A percentile compares a stretch with the other conserved stretches of the same genome.
phyloP scores from a whole-genome alignment of 2,888 invertebrate species.

The Watsonalla cultraria region DNA sequence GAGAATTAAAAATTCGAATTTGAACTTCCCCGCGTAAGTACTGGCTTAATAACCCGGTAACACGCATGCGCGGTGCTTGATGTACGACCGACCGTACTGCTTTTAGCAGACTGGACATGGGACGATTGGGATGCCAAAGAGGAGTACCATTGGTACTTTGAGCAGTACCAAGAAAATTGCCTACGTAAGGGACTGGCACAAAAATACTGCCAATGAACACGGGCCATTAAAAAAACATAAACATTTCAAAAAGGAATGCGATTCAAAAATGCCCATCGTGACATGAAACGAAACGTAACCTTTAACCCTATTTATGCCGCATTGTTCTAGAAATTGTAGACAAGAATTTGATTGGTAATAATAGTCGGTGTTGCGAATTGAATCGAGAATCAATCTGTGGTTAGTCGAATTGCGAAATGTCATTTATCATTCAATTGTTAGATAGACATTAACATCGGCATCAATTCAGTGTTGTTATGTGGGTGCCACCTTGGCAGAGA shows the following conservation, averaged over 20 bases:
- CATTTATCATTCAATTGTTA: constrained; percentile 68
- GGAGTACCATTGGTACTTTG: constrained; percentile 36
- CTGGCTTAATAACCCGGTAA: constrained; percentile 18
- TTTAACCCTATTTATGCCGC: not conserved
- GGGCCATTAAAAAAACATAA: not conserved
- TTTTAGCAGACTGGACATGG: constrained; percentile 61
- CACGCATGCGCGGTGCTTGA: constrained; percentile 41
- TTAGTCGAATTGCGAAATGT: constrained; percentile 47
- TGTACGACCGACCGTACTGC: constrained; percentile 55
- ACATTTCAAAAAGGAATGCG: not conserved
- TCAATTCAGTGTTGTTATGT: constrained; percentile 49
- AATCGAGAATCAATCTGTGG: constrained; percentile 40
- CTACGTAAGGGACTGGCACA: constrained; percentile 20
- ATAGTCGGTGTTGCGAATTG: constrained; percentile 43
- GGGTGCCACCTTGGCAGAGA: constrained; percentile 23
- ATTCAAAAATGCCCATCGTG: not conserved
- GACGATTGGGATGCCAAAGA: constrained; percentile 46
- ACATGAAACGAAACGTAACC: not conserved
- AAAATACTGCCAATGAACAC: constrained; percentile 12
- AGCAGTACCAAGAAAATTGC: constrained; percentile 31
- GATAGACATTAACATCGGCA: constrained; percentile 49
- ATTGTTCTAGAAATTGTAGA: constrained; percentile 9
- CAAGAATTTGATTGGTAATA: constrained; percentile 39
- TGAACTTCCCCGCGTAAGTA: constrained; percentile 20
- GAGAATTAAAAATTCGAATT: too few relatives aligned